Percentiles rank a stretch among this genome's conserved stretches.
Evolutionary conservation across 2,888 invertebrate genomes (phyloP).

Genomic region (Chalcosyrphus nemorum): DNA sequence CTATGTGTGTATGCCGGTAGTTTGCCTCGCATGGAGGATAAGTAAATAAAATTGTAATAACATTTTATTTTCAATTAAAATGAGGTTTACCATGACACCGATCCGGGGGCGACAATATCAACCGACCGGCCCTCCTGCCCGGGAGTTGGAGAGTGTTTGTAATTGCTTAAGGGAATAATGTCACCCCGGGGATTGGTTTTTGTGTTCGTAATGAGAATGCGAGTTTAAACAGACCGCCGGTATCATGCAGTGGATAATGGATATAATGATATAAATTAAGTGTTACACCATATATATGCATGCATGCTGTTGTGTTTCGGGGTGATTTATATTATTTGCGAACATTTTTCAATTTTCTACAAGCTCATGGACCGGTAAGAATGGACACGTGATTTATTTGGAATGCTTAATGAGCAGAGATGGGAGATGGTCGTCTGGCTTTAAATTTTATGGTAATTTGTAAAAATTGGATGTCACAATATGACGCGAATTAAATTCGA

Average conservation of each 20-base stretch:
- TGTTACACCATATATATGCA: constrained; percentile 44
- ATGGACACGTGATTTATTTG: constrained; percentile 41
- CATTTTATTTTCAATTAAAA: constrained; percentile 73
- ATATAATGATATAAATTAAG: constrained; percentile 67
- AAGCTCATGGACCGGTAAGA: not conserved
- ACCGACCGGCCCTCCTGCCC: not conserved
- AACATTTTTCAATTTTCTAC: constrained; percentile 11
- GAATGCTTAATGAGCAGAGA: constrained; percentile 20
- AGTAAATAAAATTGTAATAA: constrained; percentile 73
- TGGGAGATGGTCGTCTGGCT: not conserved
- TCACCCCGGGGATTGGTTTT: constrained; percentile 2
- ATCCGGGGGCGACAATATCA: constrained; percentile 24
- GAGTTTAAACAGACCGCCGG: constrained; percentile 64
- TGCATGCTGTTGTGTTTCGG: constrained; percentile 14
- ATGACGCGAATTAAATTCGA: no score
- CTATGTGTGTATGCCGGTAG: constrained; percentile 20
- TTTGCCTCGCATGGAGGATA: constrained; percentile 27
- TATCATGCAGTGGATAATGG: constrained; percentile 65
- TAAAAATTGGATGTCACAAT: no score
- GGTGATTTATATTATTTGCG: constrained; percentile 29
- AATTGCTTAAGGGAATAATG: constrained; percentile 63
- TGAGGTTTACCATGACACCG: constrained; percentile 63
- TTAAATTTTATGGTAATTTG: not conserved
- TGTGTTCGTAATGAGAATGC: constrained; percentile 48
- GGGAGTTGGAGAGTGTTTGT: constrained; percentile 51